A percentile compares a stretch with the other conserved stretches of the same genome.
phyloP scores from a whole-genome alignment of 2,797 vertebrate species.

The Sorex maritimensis region DNA sequence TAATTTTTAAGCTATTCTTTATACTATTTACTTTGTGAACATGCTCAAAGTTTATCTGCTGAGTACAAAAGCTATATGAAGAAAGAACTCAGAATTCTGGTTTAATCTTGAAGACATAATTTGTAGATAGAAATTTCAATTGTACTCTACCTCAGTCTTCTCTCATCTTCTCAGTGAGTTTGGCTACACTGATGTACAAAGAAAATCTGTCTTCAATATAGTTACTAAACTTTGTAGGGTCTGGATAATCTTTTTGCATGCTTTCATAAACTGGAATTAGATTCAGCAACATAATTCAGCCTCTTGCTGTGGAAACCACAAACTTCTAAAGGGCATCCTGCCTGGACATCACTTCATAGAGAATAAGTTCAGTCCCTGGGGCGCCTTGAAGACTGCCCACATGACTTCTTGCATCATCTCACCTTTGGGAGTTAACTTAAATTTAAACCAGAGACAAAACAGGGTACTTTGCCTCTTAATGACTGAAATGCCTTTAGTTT shows the following conservation, averaged over 20 bases:
- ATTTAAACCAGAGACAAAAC: conserved; percentile 76
- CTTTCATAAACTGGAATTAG: conserved; percentile 79
- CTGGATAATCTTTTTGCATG: conserved; percentile 70
- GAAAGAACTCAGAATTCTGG: neutral
- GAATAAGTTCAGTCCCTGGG: conserved; percentile 58
- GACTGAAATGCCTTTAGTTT: conserved; percentile 50
- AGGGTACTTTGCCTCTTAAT: conserved; percentile 26
- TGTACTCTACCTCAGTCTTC: conserved; percentile 46
- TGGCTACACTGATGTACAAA: conserved; percentile 54
- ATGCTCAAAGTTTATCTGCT: conserved; percentile 56
- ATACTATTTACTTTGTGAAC: conserved; percentile 7
- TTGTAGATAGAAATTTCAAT: conserved; percentile 30
- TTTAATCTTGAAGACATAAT: conserved; percentile 41
- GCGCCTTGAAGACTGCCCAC: conserved; percentile 59
- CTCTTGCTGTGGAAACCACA: conserved; percentile 82
- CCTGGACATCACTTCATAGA: conserved; percentile 77
- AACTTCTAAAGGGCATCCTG: conserved; percentile 75
- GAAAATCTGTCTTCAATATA: conserved; percentile 82
- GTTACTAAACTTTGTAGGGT: conserved; percentile 69
- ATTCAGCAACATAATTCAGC: conserved; percentile 74
- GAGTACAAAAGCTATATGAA: conserved; percentile 17
- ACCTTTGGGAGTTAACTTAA: conserved; percentile 77
- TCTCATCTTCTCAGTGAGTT: conserved; percentile 61
- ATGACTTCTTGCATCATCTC: conserved; percentile 61
- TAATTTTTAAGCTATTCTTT: too few relatives aligned